phyloP scores from a whole-genome alignment of 2,113 vertebrate genomes.

The Nanorana parkeri region DNA sequence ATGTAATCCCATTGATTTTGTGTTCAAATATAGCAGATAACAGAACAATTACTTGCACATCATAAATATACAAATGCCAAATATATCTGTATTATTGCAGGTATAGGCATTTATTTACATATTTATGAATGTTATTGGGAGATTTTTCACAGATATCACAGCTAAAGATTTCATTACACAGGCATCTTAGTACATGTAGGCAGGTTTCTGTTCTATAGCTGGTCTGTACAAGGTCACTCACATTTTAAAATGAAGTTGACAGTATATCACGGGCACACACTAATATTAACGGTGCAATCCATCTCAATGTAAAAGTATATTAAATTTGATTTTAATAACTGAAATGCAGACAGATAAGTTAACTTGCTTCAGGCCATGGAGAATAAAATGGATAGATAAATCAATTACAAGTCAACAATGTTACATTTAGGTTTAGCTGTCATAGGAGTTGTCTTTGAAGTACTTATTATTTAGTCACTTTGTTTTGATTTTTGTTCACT shows the following conservation, averaged over 20 bases:
- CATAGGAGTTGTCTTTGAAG: background rate
- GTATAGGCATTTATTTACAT: no score
- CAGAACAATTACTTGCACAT: no score
- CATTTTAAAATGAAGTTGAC: slow-evolving; percentile 16
- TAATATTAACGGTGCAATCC: slow-evolving; percentile 6
- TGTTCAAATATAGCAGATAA: no score
- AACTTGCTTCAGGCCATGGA: background rate
- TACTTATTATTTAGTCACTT: background rate
- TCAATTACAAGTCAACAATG: slow-evolving; percentile 37
- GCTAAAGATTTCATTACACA: no score
- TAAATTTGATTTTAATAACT: slow-evolving; percentile 19
- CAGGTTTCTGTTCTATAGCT: background rate
- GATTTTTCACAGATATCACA: no score
- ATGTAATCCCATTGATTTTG: no score
- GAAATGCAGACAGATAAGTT: slow-evolving; percentile 34
- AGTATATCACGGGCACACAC: slow-evolving; percentile 3
- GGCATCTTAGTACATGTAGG: background rate
- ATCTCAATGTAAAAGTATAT: background rate
- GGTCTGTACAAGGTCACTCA: slow-evolving; percentile 11
- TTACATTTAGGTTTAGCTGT: slow-evolving; percentile 26
- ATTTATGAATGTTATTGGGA: no score
- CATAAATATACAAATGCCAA: no score
- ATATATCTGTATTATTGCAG: no score
- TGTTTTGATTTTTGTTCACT: slow-evolving; percentile 3
- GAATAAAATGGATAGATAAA: slow-evolving; percentile 36